phyloP scores from a whole-genome alignment of 2,888 invertebrate genomes.

The Synergus gifuensis region DNA sequence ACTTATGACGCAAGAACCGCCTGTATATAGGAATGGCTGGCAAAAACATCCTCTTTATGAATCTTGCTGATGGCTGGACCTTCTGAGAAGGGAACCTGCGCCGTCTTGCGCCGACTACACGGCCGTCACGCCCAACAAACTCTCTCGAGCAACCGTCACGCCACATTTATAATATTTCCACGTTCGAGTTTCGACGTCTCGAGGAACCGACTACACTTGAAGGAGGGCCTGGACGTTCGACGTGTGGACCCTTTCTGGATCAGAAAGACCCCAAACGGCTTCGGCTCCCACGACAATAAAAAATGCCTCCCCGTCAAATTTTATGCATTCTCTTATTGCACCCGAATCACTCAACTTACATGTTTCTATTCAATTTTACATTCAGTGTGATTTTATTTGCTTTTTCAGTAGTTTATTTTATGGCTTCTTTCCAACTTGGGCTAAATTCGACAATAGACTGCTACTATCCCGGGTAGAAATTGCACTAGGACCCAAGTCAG shows the following conservation, averaged over 20 bases:
- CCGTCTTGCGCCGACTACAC: slow-evolving; percentile 70
- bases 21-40: slow-evolving; percentile 57
- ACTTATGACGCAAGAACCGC: slow-evolving; percentile 39
- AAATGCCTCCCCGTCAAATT: slow-evolving; percentile 24
- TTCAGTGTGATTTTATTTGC: neutral
- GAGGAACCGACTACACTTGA: slow-evolving; percentile 27
- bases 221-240: slow-evolving; percentile 38
- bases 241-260: slow-evolving; percentile 32
- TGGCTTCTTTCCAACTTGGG: neutral
- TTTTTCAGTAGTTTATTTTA: neutral
- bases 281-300: slow-evolving; percentile 31
- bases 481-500: too few species aligned
- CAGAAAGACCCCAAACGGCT: slow-evolving; percentile 25
- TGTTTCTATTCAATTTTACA: neutral
- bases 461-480: neutral
- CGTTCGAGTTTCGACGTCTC: slow-evolving; percentile 72
- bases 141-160: slow-evolving; percentile 70
- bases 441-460: neutral
- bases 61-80: slow-evolving; percentile 63
- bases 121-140: slow-evolving; percentile 75
- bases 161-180: slow-evolving; percentile 76
- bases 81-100: slow-evolving; percentile 73
- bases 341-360: neutral
- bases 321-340: slow-evolving; percentile 1
- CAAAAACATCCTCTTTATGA: slow-evolving; percentile 65